Conservation (phyloP, 1,140 invertebrate species). For the Telenomus remus region DNA sequence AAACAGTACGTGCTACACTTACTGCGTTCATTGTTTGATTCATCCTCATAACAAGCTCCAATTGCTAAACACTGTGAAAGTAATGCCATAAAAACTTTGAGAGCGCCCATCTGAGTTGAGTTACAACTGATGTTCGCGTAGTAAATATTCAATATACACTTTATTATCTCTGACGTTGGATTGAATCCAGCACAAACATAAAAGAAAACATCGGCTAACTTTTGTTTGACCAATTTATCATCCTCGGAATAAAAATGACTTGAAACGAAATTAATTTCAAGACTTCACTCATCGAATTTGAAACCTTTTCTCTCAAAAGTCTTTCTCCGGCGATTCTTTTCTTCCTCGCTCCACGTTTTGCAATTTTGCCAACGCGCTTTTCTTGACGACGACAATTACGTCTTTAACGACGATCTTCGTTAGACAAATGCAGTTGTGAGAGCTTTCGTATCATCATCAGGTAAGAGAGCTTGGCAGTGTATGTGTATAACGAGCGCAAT, state of each 20-base stretch:
- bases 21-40: conserved; percentile 37
- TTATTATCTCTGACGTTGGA: no score
- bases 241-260: no score
- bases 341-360: background rate
- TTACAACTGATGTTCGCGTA: background rate
- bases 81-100: background rate
- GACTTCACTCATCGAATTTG: no score
- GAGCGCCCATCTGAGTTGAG: background rate
- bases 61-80: background rate
- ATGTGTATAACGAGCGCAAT: conserved; percentile 38
- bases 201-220: no score
- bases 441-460: conserved; percentile 32
- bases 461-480: conserved; percentile 27
- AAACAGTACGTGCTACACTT: conserved; percentile 15
- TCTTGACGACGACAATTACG: conserved; percentile 27
- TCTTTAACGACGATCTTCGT: conserved; percentile 12
- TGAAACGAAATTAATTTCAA: no score
- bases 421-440: conserved; percentile 18
- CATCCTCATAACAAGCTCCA: background rate
- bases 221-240: no score
- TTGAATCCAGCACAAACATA: no score
- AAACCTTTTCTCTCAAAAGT: background rate
- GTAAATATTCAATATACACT: no score
- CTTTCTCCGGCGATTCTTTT: background rate
- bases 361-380: conserved; percentile 2